Base-by-base conservation (phyloP, 2,113 vertebrate genomes). In the Tautogolabrus adspersus region DNA sequence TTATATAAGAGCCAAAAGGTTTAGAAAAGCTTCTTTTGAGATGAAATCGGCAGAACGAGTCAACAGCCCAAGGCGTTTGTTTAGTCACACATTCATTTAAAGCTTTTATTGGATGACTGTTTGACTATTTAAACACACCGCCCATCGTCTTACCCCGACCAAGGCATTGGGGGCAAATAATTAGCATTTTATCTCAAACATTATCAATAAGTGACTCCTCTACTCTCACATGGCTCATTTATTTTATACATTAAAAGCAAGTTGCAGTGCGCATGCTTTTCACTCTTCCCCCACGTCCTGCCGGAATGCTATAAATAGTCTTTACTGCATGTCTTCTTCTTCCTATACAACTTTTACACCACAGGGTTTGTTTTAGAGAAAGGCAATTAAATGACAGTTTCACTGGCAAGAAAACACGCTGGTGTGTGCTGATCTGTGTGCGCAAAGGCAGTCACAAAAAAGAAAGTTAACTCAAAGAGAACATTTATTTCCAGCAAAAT, bases 271-370 rank as follows among this genome's bases (percentile, higher is more conserved):
- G 55, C 69, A 62, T 69, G 57, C 51, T 34, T 34, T 69, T 82
- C 11, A 30, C 59, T 79, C 71, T 26, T 57, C 88, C 58, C 62
- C 80, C 73, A 82, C 76, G 19, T 84, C 56, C 75, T 84, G 76
- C 80, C 77, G 34, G 72, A 71, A 57, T 2, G 13, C 76, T 89
- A 91, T 82, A 82, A 91, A 89, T 83, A 91, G 78, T 71, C 42
- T 67, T 59, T 74, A 19, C 85, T 76, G 75, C 82, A 73, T 72
- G 38, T 70, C 67, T 70, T 84, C 56, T 61, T 87, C 60, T 49
- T 71, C 63, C 66, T 65, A 18, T 62, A 62, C 63, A 85, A 65
- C 42, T 77, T 89, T 82, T 61, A 69, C 66, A 67, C 62, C 21
- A 65, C 46, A 54, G 57, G 60, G 81, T 69, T 80, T 75, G 73